Evolutionary conservation across 2,888 invertebrate species (phyloP), one percentile per base, ranked within the genome.

Genomic region (Ophion obscuratus): DNA sequence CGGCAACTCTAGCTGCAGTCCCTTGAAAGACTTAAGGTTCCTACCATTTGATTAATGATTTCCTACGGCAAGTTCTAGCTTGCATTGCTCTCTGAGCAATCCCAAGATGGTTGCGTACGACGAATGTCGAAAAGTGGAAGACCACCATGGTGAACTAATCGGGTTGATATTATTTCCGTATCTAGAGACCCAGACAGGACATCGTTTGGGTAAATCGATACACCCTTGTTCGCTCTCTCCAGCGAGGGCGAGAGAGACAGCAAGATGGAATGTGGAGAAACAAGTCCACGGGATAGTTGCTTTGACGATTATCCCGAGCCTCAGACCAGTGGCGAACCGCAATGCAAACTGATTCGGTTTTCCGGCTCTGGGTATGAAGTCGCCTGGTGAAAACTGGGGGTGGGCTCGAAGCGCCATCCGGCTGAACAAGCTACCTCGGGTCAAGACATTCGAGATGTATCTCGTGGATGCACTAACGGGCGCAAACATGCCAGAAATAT

Each of bases 11-110:
- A 20, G 61, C 66, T 61, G 74, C 44, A 24, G 10, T 74, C 6
- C 61, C 40, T 62, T 5, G 11, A 24, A 62, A 24, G 14, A 40
- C n/a, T 40, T 62, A 44, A 47, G 24, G 6, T 61, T 17, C 20
- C 74, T 74, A 53, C 53, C 14, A 53, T 17, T 61, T 74, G 81
- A 81, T 82, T 70, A 85, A 85, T 61, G 82, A 73, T 85, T 82
- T 62, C 78, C 31, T 40, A 36, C 2, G 67, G 73, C 67, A 71
- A 76, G 66, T 83, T 68, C 71, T 73, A 80, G 80, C 62, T 83
- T 61, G 66, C 75, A 67, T 59, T 36, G 27, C 44, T 40, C 17
- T 36, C 14, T 24, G 24, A 61, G 71, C 57, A 47, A 44, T 36
- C 47, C 36, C 31, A 40, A 40, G 10, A 57, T 27, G 6, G 59